Percentiles rank a stretch among this genome's conserved stretches.
These are phyloP conservation scores for Caenorhabditis tropicalis DNA, from an alignment of 1,140 invertebrate species.

Conservation along the genomic window DNA sequence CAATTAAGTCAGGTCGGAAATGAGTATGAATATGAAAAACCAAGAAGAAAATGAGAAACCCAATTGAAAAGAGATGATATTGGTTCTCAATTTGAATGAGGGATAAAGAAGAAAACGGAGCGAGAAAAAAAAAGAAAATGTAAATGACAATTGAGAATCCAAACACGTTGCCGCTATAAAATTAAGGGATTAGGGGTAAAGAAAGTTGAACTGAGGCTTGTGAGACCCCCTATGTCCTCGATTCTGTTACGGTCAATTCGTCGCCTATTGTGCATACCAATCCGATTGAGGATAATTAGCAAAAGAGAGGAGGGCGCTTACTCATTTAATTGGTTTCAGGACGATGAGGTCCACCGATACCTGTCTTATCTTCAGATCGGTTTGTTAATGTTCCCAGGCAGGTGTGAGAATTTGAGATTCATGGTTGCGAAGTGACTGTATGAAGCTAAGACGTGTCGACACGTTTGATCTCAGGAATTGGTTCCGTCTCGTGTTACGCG, in stretches of 20 bases:
- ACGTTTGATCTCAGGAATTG: conserved; percentile 8
- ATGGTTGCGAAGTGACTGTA: neutral
- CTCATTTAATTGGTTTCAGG: conserved; percentile 32
- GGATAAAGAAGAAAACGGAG: no score
- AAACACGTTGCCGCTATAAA: conserved; percentile 24
- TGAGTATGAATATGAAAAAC: conserved; percentile 21
- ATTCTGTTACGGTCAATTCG: conserved; percentile 43
- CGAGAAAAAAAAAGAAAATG: neutral
- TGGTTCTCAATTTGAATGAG: neutral
- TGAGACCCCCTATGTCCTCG: neutral
- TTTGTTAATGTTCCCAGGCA: neutral
- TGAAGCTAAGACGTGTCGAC: neutral
- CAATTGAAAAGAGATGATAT: neutral
- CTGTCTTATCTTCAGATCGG: neutral
- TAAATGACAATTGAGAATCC: neutral
- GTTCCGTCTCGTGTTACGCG: conserved; percentile 4
- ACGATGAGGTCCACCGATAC: conserved; percentile 21
- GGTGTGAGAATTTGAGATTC: conserved; percentile 6
- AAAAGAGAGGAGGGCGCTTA: conserved; percentile 6
- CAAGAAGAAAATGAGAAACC: neutral
- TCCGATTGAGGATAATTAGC: conserved; percentile 41
- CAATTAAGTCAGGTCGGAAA: conserved; percentile 34
- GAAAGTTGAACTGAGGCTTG: conserved; percentile 8
- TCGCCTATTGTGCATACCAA: conserved; percentile 39
- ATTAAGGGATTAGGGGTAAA: conserved; percentile 40